Conservation (phyloP, 2,113 vertebrate species). For the Excalfactoria chinensis region DNA sequence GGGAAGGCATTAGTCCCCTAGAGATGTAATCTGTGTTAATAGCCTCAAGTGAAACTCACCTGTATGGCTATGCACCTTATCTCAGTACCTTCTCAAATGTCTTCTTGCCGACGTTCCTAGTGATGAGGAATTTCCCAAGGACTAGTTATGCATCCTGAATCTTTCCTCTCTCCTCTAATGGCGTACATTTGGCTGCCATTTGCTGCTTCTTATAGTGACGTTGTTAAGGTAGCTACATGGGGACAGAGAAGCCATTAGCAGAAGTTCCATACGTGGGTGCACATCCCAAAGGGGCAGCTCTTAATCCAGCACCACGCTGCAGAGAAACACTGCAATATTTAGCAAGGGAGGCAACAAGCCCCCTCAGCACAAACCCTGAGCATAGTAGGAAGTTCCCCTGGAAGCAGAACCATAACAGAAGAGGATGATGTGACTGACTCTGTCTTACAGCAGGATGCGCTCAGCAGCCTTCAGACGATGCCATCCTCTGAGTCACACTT, state of each 20-base stretch:
- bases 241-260: background rate
- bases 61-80: background rate
- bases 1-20: background rate
- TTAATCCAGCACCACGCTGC: background rate
- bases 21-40: background rate
- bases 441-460: accelerated
- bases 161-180: background rate
- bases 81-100: background rate
- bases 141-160: background rate
- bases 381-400: background rate
- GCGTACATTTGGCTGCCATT: background rate
- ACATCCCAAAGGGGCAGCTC: background rate
- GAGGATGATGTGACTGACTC: background rate
- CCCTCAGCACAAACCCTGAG: accelerated
- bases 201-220: background rate
- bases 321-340: background rate
- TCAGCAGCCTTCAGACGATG: accelerated
- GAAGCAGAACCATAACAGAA: background rate
- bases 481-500: background rate
- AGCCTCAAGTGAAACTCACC: background rate
- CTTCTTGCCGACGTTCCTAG: background rate
- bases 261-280: background rate
- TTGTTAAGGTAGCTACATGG: background rate
- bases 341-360: background rate
- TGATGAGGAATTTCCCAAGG: background rate